These are phyloP conservation scores for Lepilemur septentrionalis DNA, from an alignment of 2,797 vertebrate genomes.

Conservation along the genomic window DNA sequence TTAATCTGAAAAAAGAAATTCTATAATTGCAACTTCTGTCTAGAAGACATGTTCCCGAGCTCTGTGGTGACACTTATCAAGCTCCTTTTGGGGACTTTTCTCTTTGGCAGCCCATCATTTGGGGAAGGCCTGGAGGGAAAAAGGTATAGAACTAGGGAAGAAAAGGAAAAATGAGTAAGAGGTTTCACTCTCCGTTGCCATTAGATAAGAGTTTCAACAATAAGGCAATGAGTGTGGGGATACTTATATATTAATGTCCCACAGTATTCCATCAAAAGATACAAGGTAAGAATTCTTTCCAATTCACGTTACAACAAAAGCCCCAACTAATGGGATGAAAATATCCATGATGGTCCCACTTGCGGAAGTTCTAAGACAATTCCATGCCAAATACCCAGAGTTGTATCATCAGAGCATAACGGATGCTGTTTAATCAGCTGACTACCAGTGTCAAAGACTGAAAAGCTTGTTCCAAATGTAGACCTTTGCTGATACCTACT, in stretches of 20 bases:
- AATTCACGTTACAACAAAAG: constrained; percentile 8
- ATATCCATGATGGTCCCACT: not conserved
- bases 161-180: not conserved
- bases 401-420: not conserved
- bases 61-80: constrained; percentile 6
- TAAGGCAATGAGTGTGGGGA: not conserved
- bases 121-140: not conserved
- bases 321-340: not conserved
- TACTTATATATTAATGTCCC: not conserved
- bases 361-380: not conserved
- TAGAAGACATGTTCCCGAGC: not conserved
- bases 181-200: not conserved
- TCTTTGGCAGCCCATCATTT: not conserved
- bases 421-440: not conserved
- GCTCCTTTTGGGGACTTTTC: not conserved
- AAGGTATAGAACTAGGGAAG: not conserved
- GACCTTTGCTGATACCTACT: not conserved
- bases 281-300: not conserved
- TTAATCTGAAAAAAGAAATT: constrained; percentile 6
- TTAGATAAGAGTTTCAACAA: constrained; percentile 13
- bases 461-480: not conserved
- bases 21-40: not conserved
- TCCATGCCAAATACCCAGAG: not conserved
- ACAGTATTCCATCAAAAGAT: not conserved
- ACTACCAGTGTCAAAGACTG: not conserved